Percentiles rank a stretch among this genome's conserved stretches.
These are phyloP conservation scores for Epirrita christyi DNA, from an alignment of 2,888 invertebrate genomes.

Conservation along the genomic window DNA sequence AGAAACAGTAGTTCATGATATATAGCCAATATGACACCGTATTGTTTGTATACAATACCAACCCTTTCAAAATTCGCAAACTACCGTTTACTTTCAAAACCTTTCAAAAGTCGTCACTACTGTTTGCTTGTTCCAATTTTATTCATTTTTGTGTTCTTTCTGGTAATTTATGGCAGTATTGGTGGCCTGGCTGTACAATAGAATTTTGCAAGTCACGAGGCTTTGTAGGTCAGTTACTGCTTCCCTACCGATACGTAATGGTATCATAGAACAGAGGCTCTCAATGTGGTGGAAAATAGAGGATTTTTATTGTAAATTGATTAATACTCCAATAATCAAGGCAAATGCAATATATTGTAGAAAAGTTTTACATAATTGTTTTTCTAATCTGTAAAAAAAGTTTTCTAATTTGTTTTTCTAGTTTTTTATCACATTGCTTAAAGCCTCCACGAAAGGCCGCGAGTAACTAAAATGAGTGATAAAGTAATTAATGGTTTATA, in stretches of 20 bases:
- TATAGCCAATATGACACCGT: constrained; percentile 46
- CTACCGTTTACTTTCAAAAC: constrained; percentile 62
- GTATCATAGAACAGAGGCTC: constrained; percentile 45
- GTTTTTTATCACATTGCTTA: too few relatives aligned
- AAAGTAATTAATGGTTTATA: too few relatives aligned
- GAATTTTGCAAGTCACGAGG: constrained; percentile 75
- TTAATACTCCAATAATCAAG: too few relatives aligned
- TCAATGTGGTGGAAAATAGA: constrained; percentile 47
- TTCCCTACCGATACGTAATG: constrained; percentile 59
- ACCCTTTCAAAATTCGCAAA: constrained; percentile 58
- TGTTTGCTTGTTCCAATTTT: constrained; percentile 73
- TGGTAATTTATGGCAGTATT: constrained; percentile 73
- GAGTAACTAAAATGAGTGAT: too few relatives aligned
- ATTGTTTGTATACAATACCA: constrained; percentile 55
- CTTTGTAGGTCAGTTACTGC: constrained; percentile 77
- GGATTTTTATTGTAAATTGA: too few relatives aligned
- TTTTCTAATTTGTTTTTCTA: too few relatives aligned
- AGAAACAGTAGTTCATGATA: constrained; percentile 47
- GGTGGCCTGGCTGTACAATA: constrained; percentile 62
- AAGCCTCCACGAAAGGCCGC: too few relatives aligned
- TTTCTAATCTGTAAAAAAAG: too few relatives aligned
- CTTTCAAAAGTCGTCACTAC: constrained; percentile 68
- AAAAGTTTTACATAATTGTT: too few relatives aligned
- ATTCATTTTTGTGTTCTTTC: constrained; percentile 43
- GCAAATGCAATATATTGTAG: too few relatives aligned